Conservation (phyloP, 2,888 invertebrate species). For the Ellobium chinense region DNA sequence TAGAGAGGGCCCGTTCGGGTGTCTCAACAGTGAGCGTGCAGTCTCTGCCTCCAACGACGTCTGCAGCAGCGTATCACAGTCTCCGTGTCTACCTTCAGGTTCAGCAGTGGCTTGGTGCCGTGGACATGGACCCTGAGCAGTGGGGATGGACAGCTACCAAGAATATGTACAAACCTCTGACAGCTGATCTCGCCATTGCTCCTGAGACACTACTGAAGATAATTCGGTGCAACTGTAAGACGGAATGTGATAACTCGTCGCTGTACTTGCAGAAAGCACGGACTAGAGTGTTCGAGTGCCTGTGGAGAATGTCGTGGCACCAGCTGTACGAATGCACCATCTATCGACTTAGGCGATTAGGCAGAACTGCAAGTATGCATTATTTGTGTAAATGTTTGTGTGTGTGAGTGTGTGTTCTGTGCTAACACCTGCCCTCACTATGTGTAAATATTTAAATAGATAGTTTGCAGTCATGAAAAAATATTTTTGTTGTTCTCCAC, state of each 20-base stretch:
- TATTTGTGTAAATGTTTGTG: not conserved
- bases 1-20: not conserved
- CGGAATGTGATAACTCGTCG: not conserved
- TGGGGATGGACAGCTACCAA: no score
- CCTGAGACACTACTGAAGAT: not conserved
- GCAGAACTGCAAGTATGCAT: no score
- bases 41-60: conserved; percentile 34
- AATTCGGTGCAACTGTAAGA: not conserved
- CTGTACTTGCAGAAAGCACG: not conserved
- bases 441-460: no score
- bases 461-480: no score
- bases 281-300: conserved; percentile 27
- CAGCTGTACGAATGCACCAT: not conserved
- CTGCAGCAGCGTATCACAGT: conserved; percentile 42
- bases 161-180: no score
- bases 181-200: no score
- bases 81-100: conserved; percentile 41
- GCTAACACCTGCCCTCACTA: no score
- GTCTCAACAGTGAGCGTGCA: conserved; percentile 17
- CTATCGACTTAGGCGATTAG: not conserved
- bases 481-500: no score
- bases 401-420: not conserved
- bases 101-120: conserved; percentile 36
- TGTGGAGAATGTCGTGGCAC: conserved; percentile 28
- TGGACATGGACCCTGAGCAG: not conserved